Percentiles rank a stretch among this genome's conserved stretches.
These are phyloP conservation scores for Zele albiditarsus DNA, from an alignment of 2,888 invertebrate genomes.

Conservation along the genomic window DNA sequence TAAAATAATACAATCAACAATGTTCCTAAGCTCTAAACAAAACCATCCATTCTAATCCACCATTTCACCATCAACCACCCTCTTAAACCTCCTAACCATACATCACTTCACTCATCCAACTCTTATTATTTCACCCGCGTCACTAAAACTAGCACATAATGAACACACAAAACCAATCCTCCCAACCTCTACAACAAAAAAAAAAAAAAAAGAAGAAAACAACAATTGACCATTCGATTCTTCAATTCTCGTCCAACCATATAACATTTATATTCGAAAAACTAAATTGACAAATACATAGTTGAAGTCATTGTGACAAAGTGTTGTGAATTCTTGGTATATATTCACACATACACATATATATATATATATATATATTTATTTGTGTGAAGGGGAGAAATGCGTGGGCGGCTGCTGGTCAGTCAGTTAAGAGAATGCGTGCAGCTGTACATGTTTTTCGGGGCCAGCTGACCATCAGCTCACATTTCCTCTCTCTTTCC, in stretches of 20 bases:
- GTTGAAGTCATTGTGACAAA: conserved; percentile 1
- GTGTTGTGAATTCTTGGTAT: neutral
- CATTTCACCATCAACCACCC: no score
- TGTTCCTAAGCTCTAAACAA: no score
- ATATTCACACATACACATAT: neutral
- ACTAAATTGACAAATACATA: neutral
- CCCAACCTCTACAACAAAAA: no score
- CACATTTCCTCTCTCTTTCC: neutral
- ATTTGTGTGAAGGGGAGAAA: neutral
- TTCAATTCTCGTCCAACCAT: neutral
- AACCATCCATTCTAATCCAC: no score
- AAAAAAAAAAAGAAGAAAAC: neutral
- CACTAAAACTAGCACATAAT: neutral
- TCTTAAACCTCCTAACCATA: no score
- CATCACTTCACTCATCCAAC: neutral
- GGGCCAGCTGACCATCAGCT: conserved; percentile 39
- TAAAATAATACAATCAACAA: no score
- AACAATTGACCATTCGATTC: conserved; percentile 1
- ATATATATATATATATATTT: neutral
- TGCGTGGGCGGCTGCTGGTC: conserved; percentile 64
- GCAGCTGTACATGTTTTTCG: conserved; percentile 51
- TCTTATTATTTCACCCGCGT: neutral
- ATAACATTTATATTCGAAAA: neutral
- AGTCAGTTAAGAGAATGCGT: conserved; percentile 50
- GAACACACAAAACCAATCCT: no score